A percentile compares a stretch with the other conserved stretches of the same genome.
phyloP scores from a whole-genome alignment of 2,888 invertebrate species.

The Boloria euphrosyne region DNA sequence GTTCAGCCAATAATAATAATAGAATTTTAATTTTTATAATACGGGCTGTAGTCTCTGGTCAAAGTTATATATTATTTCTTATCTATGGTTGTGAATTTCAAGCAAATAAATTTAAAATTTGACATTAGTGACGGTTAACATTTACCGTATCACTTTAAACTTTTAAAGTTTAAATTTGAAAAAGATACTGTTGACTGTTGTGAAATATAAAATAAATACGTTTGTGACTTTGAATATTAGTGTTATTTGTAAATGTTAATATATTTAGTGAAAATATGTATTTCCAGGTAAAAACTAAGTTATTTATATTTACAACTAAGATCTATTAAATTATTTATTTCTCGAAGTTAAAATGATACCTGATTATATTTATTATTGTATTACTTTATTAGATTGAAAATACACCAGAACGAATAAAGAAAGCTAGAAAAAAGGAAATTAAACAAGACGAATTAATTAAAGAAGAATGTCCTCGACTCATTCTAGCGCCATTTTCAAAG shows the following conservation, averaged over 20 bases:
- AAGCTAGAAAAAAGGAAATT: slow-evolving; percentile 61
- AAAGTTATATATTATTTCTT: too few species aligned
- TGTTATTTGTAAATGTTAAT: slow-evolving; percentile 26
- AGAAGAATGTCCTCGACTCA: slow-evolving; percentile 77
- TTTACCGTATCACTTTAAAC: not conserved
- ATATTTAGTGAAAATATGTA: slow-evolving; percentile 50
- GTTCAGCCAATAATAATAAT: too few species aligned
- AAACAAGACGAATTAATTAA: slow-evolving; percentile 55
- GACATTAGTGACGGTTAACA: slow-evolving; percentile 7
- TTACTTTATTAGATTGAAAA: slow-evolving; percentile 67
- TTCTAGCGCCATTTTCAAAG: slow-evolving; percentile 85
- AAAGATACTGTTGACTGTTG: slow-evolving; percentile 10
- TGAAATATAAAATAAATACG: slow-evolving; percentile 10
- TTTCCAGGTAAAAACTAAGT: slow-evolving; percentile 55
- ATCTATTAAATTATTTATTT: slow-evolving; percentile 12
- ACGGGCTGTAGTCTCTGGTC: too few species aligned
- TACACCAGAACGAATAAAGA: slow-evolving; percentile 71
- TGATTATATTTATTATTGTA: too few species aligned
- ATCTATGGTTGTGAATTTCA: too few species aligned
- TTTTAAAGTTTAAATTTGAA: too few species aligned
- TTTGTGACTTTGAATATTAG: slow-evolving; percentile 2
- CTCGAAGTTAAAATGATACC: too few species aligned
- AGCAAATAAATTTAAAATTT: not conserved
- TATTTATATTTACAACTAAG: slow-evolving; percentile 9
- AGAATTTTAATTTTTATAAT: too few species aligned